Evolutionary conservation across 2,797 vertebrate species (phyloP), one percentile per base, ranked within the genome.

Genomic region (Sebastes trivittatus): DNA sequence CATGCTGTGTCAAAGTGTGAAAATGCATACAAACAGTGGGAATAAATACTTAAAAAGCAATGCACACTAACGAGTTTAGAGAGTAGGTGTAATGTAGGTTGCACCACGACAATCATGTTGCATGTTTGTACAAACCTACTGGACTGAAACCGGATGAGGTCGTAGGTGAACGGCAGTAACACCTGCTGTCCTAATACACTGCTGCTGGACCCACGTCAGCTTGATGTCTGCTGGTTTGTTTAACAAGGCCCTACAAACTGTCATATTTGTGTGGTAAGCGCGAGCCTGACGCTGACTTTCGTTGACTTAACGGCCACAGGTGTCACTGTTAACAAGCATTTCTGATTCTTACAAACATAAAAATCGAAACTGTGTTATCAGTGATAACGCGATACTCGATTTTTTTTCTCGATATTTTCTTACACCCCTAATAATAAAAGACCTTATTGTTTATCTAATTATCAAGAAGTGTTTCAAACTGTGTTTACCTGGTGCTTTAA

Each of bases 151-250:
- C 2, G 20, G 20, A 78, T 59, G 49, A 20, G 36, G 23, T 67
- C 25, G 7, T 16, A 20, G 18, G 46, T 32, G 36, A 38, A 13
- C 36, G 36, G 36, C 36, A 13, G 36, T 38, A 77, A 61, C 83
- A 87, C 82, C 85, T 86, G 82, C 86, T 52, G 70, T 69, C 69
- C 77, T n/a, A 27, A 62, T 58, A 74, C 36, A 38, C 36, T 38
- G 36, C 56, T 72, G 63, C 56, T 14, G 63, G 46, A 65, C 75
- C 60, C 67, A 55, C 38, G 75, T 66, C 74, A 59, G 77, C 75
- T 56, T 16, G 2, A 7, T 23, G 60, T 58, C 58, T 42, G 30
- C 36, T 14, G 0, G 36, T 38, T 38, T 38, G 36, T 71, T 52
- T 42, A 71, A 66, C 42, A 11, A 63, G 81, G 83, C 77, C 91